A percentile compares a stretch with the other conserved stretches of the same genome.
phyloP scores from a whole-genome alignment of 2,888 invertebrate genomes.

The Odontothrips loti region DNA sequence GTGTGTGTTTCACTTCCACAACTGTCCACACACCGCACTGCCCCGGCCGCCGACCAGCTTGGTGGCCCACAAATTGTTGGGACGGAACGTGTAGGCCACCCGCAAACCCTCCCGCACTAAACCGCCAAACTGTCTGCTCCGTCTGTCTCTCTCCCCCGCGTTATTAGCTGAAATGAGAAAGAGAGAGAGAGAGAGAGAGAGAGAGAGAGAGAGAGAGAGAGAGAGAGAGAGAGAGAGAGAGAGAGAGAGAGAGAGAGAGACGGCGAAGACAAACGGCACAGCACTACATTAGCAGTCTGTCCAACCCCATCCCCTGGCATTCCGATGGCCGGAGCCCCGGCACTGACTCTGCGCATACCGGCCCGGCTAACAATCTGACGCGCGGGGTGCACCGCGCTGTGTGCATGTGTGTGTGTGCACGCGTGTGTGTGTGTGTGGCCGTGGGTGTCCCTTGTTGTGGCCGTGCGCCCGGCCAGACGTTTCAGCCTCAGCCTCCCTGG shows the following conservation, averaged over 20 bases:
- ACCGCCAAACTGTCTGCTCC: no score
- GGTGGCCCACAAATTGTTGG: no score
- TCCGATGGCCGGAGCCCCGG: neutral
- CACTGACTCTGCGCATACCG: neutral
- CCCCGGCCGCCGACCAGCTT: no score
- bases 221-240: neutral
- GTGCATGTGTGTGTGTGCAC: neutral
- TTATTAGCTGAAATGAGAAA: neutral
- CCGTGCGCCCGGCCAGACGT: no score
- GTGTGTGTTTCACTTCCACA: no score
- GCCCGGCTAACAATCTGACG: slow-evolving; percentile 11
- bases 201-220: neutral
- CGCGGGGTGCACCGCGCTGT: neutral
- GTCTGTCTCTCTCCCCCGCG: neutral
- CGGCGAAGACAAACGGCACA: slow-evolving; percentile 2
- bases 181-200: neutral
- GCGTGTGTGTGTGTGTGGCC: neutral
- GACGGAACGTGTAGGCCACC: no score
- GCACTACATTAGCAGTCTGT: slow-evolving; percentile 13
- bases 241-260: neutral
- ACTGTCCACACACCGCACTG: no score
- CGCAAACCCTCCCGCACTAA: no score
- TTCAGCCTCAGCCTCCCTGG: no score
- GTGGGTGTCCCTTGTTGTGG: no score
- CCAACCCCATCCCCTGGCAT: neutral